phyloP scores from a whole-genome alignment of 2,797 vertebrate genomes.

The Clamator glandarius region DNA sequence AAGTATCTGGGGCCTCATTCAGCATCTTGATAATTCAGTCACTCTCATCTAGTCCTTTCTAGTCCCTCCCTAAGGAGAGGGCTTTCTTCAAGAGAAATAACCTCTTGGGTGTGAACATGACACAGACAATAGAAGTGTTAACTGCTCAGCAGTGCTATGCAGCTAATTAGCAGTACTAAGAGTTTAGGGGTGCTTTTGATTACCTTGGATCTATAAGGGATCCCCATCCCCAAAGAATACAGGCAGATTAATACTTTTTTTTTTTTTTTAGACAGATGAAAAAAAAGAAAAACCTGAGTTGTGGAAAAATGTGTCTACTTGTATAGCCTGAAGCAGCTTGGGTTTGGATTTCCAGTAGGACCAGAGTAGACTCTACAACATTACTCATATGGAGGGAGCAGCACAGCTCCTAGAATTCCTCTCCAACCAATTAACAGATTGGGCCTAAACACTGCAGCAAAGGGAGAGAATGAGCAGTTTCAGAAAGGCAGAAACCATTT shows the following conservation, averaged over 20 bases:
- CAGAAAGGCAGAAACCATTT: background rate
- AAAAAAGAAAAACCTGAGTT: background rate
- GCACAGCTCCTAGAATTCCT: background rate
- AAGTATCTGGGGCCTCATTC: background rate
- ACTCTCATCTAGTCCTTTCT: slow-evolving; percentile 3
- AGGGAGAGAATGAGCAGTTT: background rate
- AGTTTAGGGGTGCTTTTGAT: slow-evolving; percentile 47
- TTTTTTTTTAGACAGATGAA: background rate
- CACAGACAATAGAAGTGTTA: slow-evolving; percentile 56
- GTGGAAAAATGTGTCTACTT: background rate
- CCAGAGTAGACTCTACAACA: background rate
- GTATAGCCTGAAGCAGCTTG: background rate
- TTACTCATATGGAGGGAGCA: background rate
- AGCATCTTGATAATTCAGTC: slow-evolving; percentile 22
- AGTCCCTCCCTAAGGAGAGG: background rate
- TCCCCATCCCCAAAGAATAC: background rate
- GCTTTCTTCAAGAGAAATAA: slow-evolving; percentile 19
- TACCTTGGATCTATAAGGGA: background rate
- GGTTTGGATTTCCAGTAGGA: background rate
- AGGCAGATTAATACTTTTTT: background rate
- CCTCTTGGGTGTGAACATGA: slow-evolving; percentile 19
- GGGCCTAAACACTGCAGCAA: background rate
- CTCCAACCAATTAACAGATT: background rate
- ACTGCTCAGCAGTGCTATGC: background rate
- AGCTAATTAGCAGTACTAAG: slow-evolving; percentile 50